Evolutionary conservation across 2,113 vertebrate genomes (phyloP).

Genomic region (Onychorhynchus coronatus): DNA sequence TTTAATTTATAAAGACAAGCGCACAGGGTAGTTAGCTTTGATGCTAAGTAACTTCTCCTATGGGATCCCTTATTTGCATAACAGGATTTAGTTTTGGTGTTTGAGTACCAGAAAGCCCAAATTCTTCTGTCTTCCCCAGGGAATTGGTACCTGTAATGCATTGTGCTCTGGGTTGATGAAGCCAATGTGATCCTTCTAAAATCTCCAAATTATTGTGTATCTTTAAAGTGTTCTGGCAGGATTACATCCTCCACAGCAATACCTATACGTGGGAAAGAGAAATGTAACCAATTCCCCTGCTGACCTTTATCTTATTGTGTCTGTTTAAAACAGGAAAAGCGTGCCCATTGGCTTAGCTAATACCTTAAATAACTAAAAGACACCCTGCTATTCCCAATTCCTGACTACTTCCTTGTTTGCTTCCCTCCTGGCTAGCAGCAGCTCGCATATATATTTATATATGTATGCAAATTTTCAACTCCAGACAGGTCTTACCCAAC

Average conservation of each 20-base stretch:
- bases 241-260: not conserved
- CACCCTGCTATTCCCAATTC: slow-evolving; percentile 30
- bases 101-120: not conserved
- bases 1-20: not conserved
- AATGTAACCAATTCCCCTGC: slow-evolving; percentile 50
- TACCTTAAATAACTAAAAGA: slow-evolving; percentile 45
- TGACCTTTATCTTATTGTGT: slow-evolving; percentile 58
- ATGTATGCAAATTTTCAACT: not conserved
- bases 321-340: slow-evolving; percentile 57
- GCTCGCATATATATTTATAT: not conserved
- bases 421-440: not conserved
- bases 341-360: slow-evolving; percentile 2
- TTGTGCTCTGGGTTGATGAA: not conserved
- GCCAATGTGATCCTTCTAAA: not conserved
- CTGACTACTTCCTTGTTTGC: slow-evolving; percentile 47
- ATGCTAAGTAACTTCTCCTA: not conserved
- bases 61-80: not conserved
- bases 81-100: not conserved
- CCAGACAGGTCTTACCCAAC: not conserved
- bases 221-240: not conserved
- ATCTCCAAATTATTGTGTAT: not conserved
- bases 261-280: slow-evolving; percentile 45
- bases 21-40: not conserved
- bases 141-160: not conserved
- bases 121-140: not conserved